These are phyloP conservation scores for Argyra leucocephala DNA, from an alignment of 2,888 invertebrate species.

Conservation along the genomic window DNA sequence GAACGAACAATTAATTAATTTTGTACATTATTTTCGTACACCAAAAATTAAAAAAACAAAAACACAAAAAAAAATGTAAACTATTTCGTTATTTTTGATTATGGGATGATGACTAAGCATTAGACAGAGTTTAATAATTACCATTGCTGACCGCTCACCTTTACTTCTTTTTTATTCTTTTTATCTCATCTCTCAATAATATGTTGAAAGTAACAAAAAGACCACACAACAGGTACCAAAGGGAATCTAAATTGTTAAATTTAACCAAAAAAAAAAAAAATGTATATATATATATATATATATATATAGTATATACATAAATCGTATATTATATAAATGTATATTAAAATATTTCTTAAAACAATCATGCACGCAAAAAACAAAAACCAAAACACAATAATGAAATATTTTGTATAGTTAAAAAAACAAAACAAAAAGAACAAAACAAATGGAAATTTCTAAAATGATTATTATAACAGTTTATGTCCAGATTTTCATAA, in stretches of 20 bases:
- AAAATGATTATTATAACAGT: not conserved
- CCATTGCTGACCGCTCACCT: constrained; percentile 16
- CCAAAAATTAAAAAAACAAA: no score
- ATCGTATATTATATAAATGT: no score
- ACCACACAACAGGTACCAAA: constrained; percentile 16
- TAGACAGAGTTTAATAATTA: constrained; percentile 8
- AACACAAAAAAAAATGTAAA: no score
- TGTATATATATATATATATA: no score
- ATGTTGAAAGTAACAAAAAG: constrained; percentile 21
- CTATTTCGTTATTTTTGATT: not conserved
- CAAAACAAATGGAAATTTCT: not conserved
- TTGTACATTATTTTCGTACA: no score
- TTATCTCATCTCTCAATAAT: constrained; percentile 18
- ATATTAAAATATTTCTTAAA: not conserved
- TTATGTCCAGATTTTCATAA: not conserved
- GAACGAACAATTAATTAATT: no score
- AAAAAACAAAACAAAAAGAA: not conserved
- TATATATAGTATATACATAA: not conserved
- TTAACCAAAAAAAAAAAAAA: not conserved
- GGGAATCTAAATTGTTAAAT: not conserved
- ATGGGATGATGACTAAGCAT: constrained; percentile 17
- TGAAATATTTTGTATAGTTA: not conserved
- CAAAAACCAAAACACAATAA: no score
- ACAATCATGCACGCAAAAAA: not conserved
- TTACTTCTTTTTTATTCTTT: constrained; percentile 10